Evolutionary conservation across 2,797 vertebrate species (phyloP).

Genomic region (Merluccius polli): DNA sequence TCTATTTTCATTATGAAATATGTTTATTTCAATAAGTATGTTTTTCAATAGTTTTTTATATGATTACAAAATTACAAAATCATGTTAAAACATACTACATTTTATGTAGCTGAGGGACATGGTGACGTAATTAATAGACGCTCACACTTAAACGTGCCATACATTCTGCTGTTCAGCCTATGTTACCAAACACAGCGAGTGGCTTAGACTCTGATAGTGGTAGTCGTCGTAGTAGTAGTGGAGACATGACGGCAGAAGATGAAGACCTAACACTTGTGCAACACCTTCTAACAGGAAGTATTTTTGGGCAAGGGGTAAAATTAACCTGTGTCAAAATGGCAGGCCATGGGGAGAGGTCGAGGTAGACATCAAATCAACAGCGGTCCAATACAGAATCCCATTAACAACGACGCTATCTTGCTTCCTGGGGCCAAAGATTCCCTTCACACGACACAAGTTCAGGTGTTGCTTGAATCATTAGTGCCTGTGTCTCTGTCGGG

Average conservation of each 20-base stretch:
- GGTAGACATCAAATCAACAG: slow-evolving; percentile 77
- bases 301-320: slow-evolving; percentile 83
- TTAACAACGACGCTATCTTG: slow-evolving; percentile 86
- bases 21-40: not conserved
- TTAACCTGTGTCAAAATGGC: slow-evolving; percentile 90
- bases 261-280: slow-evolving; percentile 76
- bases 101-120: not conserved
- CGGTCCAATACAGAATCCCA: slow-evolving; percentile 79
- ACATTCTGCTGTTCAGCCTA: slow-evolving; percentile 71
- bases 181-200: slow-evolving; percentile 65
- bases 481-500: slow-evolving; percentile 80
- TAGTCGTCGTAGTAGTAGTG: slow-evolving; percentile 63
- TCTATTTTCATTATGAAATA: not conserved
- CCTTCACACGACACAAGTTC: slow-evolving; percentile 81
- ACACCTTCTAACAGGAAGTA: slow-evolving; percentile 84
- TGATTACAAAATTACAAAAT: not conserved
- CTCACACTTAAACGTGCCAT: slow-evolving; percentile 23
- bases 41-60: not conserved
- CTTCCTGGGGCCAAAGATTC: slow-evolving; percentile 83
- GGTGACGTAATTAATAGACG: not conserved
- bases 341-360: slow-evolving; percentile 81
- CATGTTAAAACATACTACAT: not conserved
- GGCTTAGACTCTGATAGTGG: slow-evolving; percentile 34
- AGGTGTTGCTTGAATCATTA: slow-evolving; percentile 98
- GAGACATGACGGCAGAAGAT: slow-evolving; percentile 36